Percentiles rank a stretch among this genome's conserved stretches.
Conservation (phyloP, 1,140 invertebrate genomes). For the Chrysoperla carnea region DNA sequence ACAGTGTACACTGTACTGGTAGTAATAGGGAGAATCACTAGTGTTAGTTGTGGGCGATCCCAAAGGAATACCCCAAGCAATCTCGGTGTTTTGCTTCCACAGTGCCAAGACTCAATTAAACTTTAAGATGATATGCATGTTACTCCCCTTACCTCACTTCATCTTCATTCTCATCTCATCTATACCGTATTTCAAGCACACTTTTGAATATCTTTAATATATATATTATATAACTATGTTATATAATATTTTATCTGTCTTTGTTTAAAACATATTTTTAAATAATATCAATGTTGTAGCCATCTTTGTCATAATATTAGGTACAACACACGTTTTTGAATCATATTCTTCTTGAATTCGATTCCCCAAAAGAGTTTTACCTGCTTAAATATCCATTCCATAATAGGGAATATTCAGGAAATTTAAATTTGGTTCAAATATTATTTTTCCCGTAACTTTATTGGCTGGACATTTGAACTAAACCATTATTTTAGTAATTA, state of each 20-base stretch:
- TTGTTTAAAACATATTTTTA: not conserved
- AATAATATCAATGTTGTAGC: not conserved
- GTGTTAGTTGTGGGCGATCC: conserved; percentile 18
- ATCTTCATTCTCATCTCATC: conserved; percentile 2
- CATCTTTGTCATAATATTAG: not conserved
- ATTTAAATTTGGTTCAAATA: no score
- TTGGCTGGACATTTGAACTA: no score
- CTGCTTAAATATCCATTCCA: no score
- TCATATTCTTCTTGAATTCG: no score
- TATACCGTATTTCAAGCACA: conserved; percentile 5
- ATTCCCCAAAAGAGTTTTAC: no score
- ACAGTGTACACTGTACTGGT: not conserved
- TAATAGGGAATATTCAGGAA: no score
- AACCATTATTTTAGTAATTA: no score
- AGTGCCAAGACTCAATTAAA: conserved; percentile 46
- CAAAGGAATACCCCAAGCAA: conserved; percentile 25
- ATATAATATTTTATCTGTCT: not conserved
- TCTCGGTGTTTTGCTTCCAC: conserved; percentile 31
- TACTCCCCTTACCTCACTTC: conserved; percentile 13
- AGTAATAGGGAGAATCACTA: conserved; percentile 8
- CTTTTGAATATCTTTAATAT: not conserved
- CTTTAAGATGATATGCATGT: conserved; percentile 49
- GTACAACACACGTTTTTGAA: not conserved
- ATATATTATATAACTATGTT: not conserved
- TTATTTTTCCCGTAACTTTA: no score